Conservation (phyloP, 2,113 vertebrate species). For the Antigone vipio region DNA sequence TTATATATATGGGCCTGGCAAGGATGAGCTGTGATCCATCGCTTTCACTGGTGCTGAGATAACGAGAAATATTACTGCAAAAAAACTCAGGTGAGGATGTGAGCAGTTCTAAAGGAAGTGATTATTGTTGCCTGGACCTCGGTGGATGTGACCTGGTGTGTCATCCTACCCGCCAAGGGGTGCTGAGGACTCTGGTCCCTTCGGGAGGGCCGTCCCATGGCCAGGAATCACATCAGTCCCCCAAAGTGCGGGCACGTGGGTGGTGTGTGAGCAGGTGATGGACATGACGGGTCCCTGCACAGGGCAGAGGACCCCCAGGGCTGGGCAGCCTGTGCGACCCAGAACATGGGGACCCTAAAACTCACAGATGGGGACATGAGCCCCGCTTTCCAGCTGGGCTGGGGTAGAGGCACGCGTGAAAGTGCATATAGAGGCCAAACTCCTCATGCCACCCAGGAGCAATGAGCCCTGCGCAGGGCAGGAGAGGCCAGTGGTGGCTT, state of each 20-base stretch:
- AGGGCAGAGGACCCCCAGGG: background rate
- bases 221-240: background rate
- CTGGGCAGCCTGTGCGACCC: fast-evolving
- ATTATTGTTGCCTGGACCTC: background rate
- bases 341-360: background rate
- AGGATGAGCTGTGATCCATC: background rate
- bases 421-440: background rate
- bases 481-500: background rate
- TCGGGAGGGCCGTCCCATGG: fast-evolving
- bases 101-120: background rate
- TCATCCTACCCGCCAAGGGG: background rate
- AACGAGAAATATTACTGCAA: background rate
- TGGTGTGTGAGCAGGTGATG: background rate
- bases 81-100: background rate
- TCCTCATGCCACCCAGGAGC: background rate
- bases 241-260: fast-evolving
- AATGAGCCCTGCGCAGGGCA: background rate
- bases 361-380: background rate
- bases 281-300: background rate
- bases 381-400: background rate
- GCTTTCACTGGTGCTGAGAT: background rate
- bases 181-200: background rate
- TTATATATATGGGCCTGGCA: background rate
- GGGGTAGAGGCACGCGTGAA: background rate
- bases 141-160: background rate